Conservation (phyloP, 2,797 vertebrate genomes). For the Astyanax mexicanus region DNA sequence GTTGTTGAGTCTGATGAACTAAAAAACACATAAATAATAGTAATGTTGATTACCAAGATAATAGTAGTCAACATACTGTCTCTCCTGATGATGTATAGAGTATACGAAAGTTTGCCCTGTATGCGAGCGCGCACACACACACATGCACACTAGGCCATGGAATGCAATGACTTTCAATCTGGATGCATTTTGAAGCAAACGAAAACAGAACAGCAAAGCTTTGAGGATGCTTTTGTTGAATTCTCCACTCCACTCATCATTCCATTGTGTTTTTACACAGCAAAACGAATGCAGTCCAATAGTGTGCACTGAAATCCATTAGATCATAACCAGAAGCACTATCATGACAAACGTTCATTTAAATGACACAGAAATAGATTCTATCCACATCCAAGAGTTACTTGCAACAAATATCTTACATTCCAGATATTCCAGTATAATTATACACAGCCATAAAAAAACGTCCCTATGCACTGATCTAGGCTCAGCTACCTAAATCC, state of each 20-base stretch:
- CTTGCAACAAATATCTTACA: constrained; percentile 13
- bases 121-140: neutral
- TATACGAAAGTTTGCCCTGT: neutral
- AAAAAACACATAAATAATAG: constrained; percentile 62
- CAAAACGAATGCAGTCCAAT: constrained; percentile 16
- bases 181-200: constrained; percentile 28
- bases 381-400: constrained; percentile 11
- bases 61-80: constrained; percentile 29
- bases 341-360: constrained; percentile 10
- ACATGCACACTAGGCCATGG: neutral
- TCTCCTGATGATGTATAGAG: neutral
- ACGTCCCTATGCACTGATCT: neutral
- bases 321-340: constrained; percentile 20
- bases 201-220: constrained; percentile 10
- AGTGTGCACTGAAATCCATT: constrained; percentile 19
- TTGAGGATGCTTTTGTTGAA: constrained; percentile 10
- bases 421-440: neutral
- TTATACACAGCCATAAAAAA: neutral
- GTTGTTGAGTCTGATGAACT: constrained; percentile 33
- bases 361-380: constrained; percentile 13
- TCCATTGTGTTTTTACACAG: constrained; percentile 25
- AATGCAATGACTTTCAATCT: neutral
- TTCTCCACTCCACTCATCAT: constrained; percentile 11
- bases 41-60: constrained; percentile 53
- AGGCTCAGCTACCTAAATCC: neutral